Percentiles rank a stretch among this genome's conserved stretches.
Conservation (phyloP, 1,140 invertebrate genomes). For the Zaprionus lachaisei region DNA sequence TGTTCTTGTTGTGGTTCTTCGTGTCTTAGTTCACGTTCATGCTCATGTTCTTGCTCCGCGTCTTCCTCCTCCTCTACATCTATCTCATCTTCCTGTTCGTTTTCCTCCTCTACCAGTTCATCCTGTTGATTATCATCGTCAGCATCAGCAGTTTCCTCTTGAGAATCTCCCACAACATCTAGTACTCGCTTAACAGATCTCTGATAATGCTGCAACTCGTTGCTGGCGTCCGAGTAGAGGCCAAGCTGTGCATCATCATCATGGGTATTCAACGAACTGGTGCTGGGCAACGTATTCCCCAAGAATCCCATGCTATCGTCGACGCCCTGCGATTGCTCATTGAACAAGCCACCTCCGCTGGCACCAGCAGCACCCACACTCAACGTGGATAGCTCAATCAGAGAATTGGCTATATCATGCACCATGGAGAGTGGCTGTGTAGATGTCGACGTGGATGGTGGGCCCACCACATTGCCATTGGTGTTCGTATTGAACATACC, state of each 20-base stretch:
- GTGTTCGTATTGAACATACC: constrained; percentile 38
- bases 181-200: constrained; percentile 11
- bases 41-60: background rate
- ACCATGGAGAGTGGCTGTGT: constrained; percentile 22
- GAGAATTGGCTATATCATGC: constrained; percentile 48
- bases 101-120: background rate
- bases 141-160: constrained; percentile 9
- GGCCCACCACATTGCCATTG: constrained; percentile 20
- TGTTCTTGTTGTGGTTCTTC: background rate
- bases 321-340: constrained; percentile 33
- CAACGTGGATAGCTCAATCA: constrained; percentile 57
- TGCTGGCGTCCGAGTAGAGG: constrained; percentile 43
- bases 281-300: constrained; percentile 15
- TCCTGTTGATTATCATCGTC: constrained; percentile 9
- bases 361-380: constrained; percentile 18
- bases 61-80: constrained; percentile 6
- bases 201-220: constrained; percentile 11
- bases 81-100: background rate
- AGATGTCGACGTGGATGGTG: background rate
- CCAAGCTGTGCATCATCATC: constrained; percentile 45
- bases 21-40: background rate
- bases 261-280: background rate
- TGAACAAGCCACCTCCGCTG: constrained; percentile 23
- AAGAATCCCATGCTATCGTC: constrained; percentile 39
- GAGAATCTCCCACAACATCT: constrained; percentile 41